A percentile compares a stretch with the other conserved stretches of the same genome.
phyloP scores from a whole-genome alignment of 2,113 vertebrate species.

The Zosterops lateralis region DNA sequence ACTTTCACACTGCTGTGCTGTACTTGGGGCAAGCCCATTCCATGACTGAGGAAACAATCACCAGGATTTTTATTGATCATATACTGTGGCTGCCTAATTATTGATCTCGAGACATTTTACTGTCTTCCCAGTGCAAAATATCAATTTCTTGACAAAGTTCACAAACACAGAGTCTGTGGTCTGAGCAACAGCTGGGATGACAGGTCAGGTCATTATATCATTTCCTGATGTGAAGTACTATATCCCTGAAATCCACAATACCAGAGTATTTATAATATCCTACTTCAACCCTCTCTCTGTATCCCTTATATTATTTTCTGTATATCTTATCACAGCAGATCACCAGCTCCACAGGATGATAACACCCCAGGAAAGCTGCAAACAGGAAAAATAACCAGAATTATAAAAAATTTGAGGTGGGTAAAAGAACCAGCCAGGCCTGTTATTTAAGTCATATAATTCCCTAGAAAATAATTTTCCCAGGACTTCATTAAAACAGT shows the following conservation, averaged over 20 bases:
- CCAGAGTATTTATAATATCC: not conserved
- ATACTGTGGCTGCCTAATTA: not conserved
- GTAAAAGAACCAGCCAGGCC: not conserved
- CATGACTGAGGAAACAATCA: not conserved
- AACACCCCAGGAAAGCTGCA: not conserved
- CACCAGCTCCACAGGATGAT: not conserved
- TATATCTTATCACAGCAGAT: not conserved
- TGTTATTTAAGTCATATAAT: slow-evolving; percentile 27
- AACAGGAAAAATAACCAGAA: slow-evolving; percentile 19
- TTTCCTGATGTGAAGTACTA: not conserved
- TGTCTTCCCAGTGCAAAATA: not conserved
- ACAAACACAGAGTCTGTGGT: not conserved
- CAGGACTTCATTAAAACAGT: slow-evolving; percentile 21
- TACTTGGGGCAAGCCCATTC: not conserved
- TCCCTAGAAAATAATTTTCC: slow-evolving; percentile 35
- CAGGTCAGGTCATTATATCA: not conserved
- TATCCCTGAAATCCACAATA: not conserved
- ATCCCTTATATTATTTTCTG: not conserved
- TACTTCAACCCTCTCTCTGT: not conserved
- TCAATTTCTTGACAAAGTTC: not conserved
- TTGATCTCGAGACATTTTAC: not conserved
- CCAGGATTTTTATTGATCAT: not conserved
- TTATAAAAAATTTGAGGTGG: not conserved
- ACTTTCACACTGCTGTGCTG: not conserved
- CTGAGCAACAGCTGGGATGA: not conserved